Conservation (phyloP, 2,888 invertebrate genomes). For the Uloborus plumipes region DNA sequence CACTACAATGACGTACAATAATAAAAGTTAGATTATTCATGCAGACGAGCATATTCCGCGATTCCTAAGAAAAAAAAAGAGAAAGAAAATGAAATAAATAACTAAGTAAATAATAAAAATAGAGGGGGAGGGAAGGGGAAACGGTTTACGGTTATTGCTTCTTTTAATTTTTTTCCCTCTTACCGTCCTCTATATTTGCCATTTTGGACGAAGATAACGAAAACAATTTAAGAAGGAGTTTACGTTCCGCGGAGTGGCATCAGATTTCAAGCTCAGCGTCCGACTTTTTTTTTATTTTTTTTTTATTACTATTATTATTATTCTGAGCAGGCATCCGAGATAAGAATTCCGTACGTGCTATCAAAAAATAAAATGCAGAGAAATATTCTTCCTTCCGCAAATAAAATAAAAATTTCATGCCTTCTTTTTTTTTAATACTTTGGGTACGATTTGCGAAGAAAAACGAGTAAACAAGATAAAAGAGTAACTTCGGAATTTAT, state of each 20-base stretch:
- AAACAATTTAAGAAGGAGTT: constrained; percentile 54
- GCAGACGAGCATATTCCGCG: constrained; percentile 25
- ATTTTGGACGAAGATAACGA: constrained; percentile 29
- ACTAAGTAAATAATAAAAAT: too few relatives aligned
- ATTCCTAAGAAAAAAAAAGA: constrained; percentile 8
- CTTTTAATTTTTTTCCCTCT: constrained; percentile 18
- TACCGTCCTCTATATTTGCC: constrained; percentile 19
- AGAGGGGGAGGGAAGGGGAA: not conserved
- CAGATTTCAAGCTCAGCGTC: constrained; percentile 45
- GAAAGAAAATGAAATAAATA: too few relatives aligned
- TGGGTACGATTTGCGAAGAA: not conserved
- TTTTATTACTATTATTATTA: constrained; percentile 28
- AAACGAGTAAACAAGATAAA: too few relatives aligned
- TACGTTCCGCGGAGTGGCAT: constrained; percentile 51
- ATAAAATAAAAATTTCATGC: constrained; percentile 7
- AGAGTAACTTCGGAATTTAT: too few relatives aligned
- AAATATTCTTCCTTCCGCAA: too few relatives aligned
- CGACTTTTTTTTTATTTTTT: too few relatives aligned
- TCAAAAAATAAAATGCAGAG: constrained; percentile 11
- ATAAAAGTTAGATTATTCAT: constrained; percentile 28
- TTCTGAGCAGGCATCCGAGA: constrained; percentile 26
- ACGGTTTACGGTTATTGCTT: constrained; percentile 44
- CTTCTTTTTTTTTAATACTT: not conserved
- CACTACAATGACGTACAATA: constrained; percentile 27
- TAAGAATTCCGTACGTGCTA: constrained; percentile 49